phyloP scores from a whole-genome alignment of 2,888 invertebrate species.

The Exephanes ischioxanthus region DNA sequence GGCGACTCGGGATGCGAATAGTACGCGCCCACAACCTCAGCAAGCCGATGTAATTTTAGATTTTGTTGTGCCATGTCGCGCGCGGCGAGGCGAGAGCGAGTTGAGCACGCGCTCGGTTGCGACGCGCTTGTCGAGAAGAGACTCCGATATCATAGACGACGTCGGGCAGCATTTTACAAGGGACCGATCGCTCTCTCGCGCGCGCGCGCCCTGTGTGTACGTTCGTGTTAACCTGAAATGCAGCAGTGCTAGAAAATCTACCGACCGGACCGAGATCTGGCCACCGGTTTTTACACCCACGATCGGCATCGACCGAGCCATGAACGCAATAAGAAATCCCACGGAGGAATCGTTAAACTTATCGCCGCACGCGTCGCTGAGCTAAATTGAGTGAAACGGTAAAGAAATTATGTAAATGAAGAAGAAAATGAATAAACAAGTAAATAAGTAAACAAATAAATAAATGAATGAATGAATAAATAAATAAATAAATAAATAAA shows the following conservation, averaged over 20 bases:
- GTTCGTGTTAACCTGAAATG: background rate
- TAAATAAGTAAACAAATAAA: too few relatives aligned
- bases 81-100: constrained; percentile 17
- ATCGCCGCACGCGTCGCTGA: too few relatives aligned
- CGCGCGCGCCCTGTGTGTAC: background rate
- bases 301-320: too few relatives aligned
- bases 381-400: too few relatives aligned
- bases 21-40: constrained; percentile 82
- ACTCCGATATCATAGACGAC: constrained; percentile 7
- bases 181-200: background rate
- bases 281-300: too few relatives aligned
- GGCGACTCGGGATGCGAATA: constrained; percentile 81
- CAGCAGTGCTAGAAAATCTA: background rate
- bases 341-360: too few relatives aligned
- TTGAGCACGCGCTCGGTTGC: constrained; percentile 25
- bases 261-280: background rate
- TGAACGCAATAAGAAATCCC: too few relatives aligned
- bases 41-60: constrained; percentile 81
- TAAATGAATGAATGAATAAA: too few relatives aligned
- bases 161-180: background rate
- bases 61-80: constrained; percentile 75
- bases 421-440: too few relatives aligned
- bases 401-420: too few relatives aligned
- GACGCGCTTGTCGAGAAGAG: constrained; percentile 3
- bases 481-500: too few relatives aligned